Conservation (phyloP, 2,797 vertebrate genomes). For the Rhabdomys pumilio region DNA sequence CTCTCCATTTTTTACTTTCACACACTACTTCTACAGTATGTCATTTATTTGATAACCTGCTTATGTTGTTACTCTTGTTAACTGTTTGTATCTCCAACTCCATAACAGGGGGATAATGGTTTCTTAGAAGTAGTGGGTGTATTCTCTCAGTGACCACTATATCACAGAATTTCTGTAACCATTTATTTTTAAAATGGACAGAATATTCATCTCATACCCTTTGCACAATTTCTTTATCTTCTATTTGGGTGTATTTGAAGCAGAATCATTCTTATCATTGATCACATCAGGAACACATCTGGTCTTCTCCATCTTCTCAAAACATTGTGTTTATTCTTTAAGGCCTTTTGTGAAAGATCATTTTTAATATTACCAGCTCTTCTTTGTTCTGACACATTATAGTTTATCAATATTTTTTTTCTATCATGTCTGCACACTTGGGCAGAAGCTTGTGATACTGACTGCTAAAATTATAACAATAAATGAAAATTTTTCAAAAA, state of each 20-base stretch:
- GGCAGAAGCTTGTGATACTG: background rate
- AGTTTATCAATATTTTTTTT: background rate
- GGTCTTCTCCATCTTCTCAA: background rate
- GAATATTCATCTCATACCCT: background rate
- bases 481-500: background rate
- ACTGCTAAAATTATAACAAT: background rate
- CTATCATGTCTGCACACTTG: background rate
- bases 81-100: background rate
- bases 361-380: background rate
- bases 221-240: background rate
- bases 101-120: fast-evolving
- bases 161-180: background rate
- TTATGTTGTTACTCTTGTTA: background rate
- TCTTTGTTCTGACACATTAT: background rate
- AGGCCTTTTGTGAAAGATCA: background rate
- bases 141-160: background rate
- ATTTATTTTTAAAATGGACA: background rate
- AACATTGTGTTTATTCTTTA: background rate
- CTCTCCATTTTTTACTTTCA: background rate
- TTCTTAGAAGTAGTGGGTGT: background rate
- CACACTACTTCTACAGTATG: background rate
- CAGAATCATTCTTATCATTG: background rate
- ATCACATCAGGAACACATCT: background rate
- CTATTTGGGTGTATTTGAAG: background rate
- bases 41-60: background rate